Evolutionary conservation across 2,888 invertebrate species (phyloP), one percentile per base, ranked within the genome.

Genomic region (Cosmopolites sordidus): DNA sequence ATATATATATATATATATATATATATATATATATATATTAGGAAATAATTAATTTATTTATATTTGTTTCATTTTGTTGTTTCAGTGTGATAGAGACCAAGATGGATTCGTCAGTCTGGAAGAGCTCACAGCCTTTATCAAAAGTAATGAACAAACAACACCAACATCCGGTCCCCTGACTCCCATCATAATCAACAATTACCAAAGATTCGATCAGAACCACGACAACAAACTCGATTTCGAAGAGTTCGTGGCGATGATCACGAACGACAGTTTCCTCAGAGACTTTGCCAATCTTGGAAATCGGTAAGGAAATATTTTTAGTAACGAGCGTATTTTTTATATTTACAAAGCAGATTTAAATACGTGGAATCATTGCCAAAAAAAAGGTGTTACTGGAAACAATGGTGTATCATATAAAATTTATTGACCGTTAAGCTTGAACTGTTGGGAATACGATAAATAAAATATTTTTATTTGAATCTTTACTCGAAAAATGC

Each of bases 181-280:
- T 1, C 53, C 56, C 15, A 51, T 56, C 43, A 79, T 85, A 27
- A 81, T 86, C 3, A 78, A 79, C 47, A 80, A 82, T 67, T 84
- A 89, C 60, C 77, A 87, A 76, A 71, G 70, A 3, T 76, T 81
- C 46, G 89, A 89, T 71, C 61, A 70, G 30, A 79, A 86, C 66
- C 76, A 78, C 55, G 83, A 85, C 30, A 86, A 87, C 1, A 78
- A 78, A 59, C 73, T 89, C 51, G 84, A 86, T 66, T 86, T 83
- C 64, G 76, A 79, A 16, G 88, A 89, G 74, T 87, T 88, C 61
- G 79, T 85, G 22, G 79, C 80, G 30, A 83, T 88, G 83, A 80
- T 83, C 74, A 75, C 79, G 59, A 68, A 77, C 47, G 79, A 80
- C 0, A 78, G 80, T 50, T 69, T 82, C 62, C 79, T 81, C 63